These are phyloP conservation scores for Isaurus tuberculatus DNA, from an alignment of 92 coral and sea anemone genomes.

Conservation along the genomic window DNA sequence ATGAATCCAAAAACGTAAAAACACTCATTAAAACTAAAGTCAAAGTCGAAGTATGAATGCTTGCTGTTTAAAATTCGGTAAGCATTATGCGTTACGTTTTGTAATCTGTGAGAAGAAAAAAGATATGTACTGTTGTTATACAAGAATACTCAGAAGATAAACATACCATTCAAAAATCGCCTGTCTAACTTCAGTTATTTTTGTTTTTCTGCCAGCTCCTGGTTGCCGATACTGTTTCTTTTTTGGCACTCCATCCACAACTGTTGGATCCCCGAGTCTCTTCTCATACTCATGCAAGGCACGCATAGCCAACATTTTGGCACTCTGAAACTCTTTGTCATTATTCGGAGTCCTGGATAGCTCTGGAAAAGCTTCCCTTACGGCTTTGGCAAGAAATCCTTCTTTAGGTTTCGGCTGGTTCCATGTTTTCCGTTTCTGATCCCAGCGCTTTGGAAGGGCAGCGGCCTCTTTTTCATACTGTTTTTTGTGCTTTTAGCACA, in stretches of 20 bases:
- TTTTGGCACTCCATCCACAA: slow-evolving; percentile 2
- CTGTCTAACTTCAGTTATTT: neutral
- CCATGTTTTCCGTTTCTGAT: slow-evolving; percentile 8
- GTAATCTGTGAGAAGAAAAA: neutral
- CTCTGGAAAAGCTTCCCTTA: too few species aligned
- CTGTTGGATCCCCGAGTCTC: slow-evolving; percentile 8
- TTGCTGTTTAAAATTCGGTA: neutral
- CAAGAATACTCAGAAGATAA: neutral
- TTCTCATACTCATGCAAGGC: neutral
- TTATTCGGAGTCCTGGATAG: too few species aligned
- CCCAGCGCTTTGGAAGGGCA: slow-evolving; percentile 9
- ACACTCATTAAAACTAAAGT: neutral
- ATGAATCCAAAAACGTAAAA: too few species aligned
- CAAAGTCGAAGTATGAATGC: neutral
- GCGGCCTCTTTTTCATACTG: slow-evolving; percentile 18
- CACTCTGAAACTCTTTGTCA: too few species aligned
- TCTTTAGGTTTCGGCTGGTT: neutral
- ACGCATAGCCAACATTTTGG: neutral
- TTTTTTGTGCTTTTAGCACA: slow-evolving; percentile 9
- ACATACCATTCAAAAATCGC: neutral
- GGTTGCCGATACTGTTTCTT: neutral
- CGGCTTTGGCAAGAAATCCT: too few species aligned
- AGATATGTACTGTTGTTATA: neutral
- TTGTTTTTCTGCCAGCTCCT: slow-evolving; percentile 5
- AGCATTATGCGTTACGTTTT: neutral